These are phyloP conservation scores for Tipula helvola DNA, from an alignment of 2,888 invertebrate genomes.

Conservation along the genomic window DNA sequence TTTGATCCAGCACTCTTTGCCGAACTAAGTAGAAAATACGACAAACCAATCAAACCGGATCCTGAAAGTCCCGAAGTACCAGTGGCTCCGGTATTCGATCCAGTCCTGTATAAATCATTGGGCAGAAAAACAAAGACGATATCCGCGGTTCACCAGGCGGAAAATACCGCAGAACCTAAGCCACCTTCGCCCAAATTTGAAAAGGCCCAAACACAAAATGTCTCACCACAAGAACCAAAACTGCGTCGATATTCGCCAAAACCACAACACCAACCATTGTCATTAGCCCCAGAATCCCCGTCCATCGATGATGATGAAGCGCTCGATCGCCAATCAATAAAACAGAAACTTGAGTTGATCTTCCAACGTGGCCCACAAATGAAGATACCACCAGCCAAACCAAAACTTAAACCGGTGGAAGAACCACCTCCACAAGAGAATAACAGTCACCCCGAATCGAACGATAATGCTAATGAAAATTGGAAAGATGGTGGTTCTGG, in stretches of 20 bases:
- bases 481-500: background rate
- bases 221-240: background rate
- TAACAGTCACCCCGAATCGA: background rate
- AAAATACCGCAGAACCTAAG: background rate
- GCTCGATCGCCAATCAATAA: slow-evolving; percentile 20
- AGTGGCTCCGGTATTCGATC: slow-evolving; percentile 31
- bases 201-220: background rate
- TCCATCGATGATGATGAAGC: background rate
- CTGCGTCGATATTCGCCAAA: background rate
- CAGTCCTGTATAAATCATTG: slow-evolving; percentile 28
- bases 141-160: background rate
- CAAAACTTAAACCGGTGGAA: background rate
- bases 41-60: background rate
- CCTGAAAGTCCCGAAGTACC: slow-evolving; percentile 21
- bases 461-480: background rate
- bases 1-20: background rate
- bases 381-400: background rate
- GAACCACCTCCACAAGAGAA: background rate
- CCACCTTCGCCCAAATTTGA: background rate
- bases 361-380: slow-evolving; percentile 26
- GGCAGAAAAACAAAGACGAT: slow-evolving; percentile 15
- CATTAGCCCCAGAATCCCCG: background rate
- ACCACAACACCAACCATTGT: background rate
- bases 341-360: slow-evolving; percentile 28
- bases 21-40: background rate